Base-by-base conservation (phyloP, 2,888 invertebrate species). In the Sceliomorpha sp. region DNA sequence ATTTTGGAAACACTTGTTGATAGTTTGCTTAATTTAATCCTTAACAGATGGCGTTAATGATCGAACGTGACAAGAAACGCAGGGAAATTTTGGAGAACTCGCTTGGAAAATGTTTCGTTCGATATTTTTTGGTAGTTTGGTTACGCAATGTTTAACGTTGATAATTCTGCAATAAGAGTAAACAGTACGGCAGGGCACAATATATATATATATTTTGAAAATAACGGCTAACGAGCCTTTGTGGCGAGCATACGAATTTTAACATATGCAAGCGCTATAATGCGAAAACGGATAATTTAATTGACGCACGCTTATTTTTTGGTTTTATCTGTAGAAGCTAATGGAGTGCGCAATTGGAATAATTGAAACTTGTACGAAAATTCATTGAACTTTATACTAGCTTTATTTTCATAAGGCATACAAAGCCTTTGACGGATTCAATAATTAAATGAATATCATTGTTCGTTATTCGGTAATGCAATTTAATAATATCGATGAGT, bases 271-370 rank as follows among this genome's bases (percentile, higher is more conserved):
- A 53, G 45, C 37, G 32, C 39, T 26, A 40, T 36, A 63, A 40
- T 31, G 44, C 29, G 31, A 42, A 56, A 56, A 56, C 7, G 34
- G 36, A 31, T 56, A 50, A 64, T 64, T 56, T 34, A 56, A 64
- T 24, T 50, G 50, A 50, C 55, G 44, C 40, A 34, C 32, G 34
- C 34, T 63, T 37, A 37, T 48, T 67, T 44, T 59, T 53, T 47
- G 47, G 59, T 53, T 59, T 59, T 53, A 59, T 59, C 45, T 67
- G 53, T 47, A 53, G 53, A 40, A 67, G 40, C 47, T 67, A 59
- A 67, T 67, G 66, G 42, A 59, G 59, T 31, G 53, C 20, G 39
- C 59, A 67, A 67, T 67, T 53, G 53, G 47, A 53, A 67, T 58
- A 58, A 66, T 58, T 40, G 39, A 66, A 63, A 58, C 45, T 58